These are phyloP conservation scores for Tipula unca DNA, from an alignment of 2,888 invertebrate genomes.

Conservation along the genomic window DNA sequence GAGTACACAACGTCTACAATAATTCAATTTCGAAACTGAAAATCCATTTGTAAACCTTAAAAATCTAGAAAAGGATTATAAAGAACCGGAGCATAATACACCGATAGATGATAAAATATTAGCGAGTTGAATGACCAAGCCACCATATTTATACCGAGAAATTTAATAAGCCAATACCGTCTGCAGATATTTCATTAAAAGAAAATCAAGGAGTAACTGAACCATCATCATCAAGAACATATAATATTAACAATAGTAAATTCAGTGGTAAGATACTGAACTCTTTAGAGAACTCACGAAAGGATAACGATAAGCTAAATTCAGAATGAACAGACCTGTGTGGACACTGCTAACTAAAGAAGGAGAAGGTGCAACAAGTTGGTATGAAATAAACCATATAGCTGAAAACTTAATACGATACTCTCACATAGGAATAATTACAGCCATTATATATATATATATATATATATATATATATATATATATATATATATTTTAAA, in stretches of 20 bases:
- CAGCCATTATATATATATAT: not conserved
- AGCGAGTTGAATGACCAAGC: not conserved
- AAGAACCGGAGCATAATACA: not conserved
- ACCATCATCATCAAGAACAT: not conserved
- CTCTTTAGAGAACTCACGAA: not conserved
- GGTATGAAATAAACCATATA: conserved; percentile 25
- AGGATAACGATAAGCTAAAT: conserved; percentile 25
- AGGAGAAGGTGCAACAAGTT: conserved; percentile 26
- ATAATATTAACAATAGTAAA: not conserved
- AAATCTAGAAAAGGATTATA: not conserved
- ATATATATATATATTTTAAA: too few relatives aligned
- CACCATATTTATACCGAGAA: not conserved
- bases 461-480: too few relatives aligned
- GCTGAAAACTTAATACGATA: conserved; percentile 24
- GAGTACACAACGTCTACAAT: conserved; percentile 22
- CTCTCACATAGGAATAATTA: not conserved
- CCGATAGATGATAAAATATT: not conserved
- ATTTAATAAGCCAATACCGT: not conserved
- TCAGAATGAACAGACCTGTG: conserved; percentile 22
- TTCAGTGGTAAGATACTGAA: not conserved
- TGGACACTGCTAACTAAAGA: conserved; percentile 27
- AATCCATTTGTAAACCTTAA: not conserved
- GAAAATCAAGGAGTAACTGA: not conserved
- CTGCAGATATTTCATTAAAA: not conserved
- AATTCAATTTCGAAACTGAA: not conserved